phyloP scores from a whole-genome alignment of 1,140 invertebrate species.

The Pomacea maculata region DNA sequence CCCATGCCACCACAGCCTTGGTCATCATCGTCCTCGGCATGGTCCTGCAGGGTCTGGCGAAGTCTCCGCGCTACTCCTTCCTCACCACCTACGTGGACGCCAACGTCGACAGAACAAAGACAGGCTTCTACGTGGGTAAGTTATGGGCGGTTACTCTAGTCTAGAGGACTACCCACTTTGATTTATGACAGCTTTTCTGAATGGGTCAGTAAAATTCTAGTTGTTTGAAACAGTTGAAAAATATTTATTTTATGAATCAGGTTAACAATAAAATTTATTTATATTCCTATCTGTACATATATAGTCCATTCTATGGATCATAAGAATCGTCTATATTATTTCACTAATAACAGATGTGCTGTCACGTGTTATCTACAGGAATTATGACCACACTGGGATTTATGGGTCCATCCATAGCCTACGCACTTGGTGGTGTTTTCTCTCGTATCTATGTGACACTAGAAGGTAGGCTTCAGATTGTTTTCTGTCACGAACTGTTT shows the following conservation, averaged over 20 bases:
- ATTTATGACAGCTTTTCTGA: too few relatives aligned
- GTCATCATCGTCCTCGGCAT: slow-evolving; percentile 23
- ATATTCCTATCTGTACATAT: too few relatives aligned
- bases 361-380: slow-evolving; percentile 21
- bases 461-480: slow-evolving; percentile 35
- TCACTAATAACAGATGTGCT: too few relatives aligned
- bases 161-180: too few relatives aligned
- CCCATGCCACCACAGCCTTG: slow-evolving; percentile 6
- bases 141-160: too few relatives aligned
- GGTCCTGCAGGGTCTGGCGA: slow-evolving; percentile 15
- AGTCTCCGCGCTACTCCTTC: slow-evolving; percentile 15
- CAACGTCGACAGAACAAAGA: slow-evolving; percentile 21
- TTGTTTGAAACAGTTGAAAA: too few relatives aligned
- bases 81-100: slow-evolving; percentile 24
- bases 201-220: too few relatives aligned
- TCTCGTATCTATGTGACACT: slow-evolving; percentile 49
- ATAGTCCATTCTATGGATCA: too few relatives aligned
- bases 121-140: slow-evolving; percentile 28
- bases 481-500: neutral
- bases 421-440: slow-evolving; percentile 42
- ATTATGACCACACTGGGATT: slow-evolving; percentile 38
- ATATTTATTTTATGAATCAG: too few relatives aligned
- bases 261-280: too few relatives aligned
- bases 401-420: slow-evolving; percentile 46
- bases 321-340: too few relatives aligned